Evolutionary conservation across 2,113 vertebrate genomes (phyloP), one percentile per base, ranked within the genome.

Genomic region (Entomyzon cyanotis): DNA sequence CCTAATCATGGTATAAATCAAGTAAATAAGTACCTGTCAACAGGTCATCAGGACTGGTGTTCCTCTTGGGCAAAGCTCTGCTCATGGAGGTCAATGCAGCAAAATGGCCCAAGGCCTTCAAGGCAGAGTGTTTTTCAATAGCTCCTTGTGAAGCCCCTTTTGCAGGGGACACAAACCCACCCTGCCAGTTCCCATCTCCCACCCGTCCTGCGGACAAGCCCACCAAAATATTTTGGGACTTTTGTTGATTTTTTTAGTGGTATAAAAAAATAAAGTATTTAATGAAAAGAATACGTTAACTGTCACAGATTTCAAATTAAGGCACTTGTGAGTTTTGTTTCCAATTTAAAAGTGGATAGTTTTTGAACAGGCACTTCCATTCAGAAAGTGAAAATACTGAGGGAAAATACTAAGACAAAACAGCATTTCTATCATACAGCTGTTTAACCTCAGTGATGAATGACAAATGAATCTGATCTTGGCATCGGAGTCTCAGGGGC

Each of bases 1-100:
- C 11, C 69, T 95, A 85, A 95, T 91, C 44, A 76, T 16, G 53
- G 70, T 42, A 94, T 91, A 85, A 94, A 96, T 94, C 82, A 93
- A 94, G 53, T 79, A 82, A 79, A n/a, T 79, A 96, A 94, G 62
- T 13, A 79, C 58, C 76, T 80, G 90, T 64, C 4, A 4, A 49
- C 67, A 76, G 62, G 78, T 76, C 87, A 31, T 28, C 49, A 46
- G 88, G 65, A 76, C 37, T 64, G 22, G 1, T 3, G 82, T 4
- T 69, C 50, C 73, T 93, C 87, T 47, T 0, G 6, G 62, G 75
- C 75, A 53, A 52, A 47, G 56, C 44, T 1, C 1, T 30, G 53
- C 7, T 60, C 5, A 2, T 5, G 56, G 56, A 76, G 86, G 80
- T 67, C 69, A 86, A 1, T 7, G 6, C 4, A 46, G 58, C 22